A percentile compares a stretch with the other conserved stretches of the same genome.
These are phyloP conservation scores for Montipora cactus DNA, from an alignment of 64 coral and sea anemone genomes.

Conservation along the genomic window DNA sequence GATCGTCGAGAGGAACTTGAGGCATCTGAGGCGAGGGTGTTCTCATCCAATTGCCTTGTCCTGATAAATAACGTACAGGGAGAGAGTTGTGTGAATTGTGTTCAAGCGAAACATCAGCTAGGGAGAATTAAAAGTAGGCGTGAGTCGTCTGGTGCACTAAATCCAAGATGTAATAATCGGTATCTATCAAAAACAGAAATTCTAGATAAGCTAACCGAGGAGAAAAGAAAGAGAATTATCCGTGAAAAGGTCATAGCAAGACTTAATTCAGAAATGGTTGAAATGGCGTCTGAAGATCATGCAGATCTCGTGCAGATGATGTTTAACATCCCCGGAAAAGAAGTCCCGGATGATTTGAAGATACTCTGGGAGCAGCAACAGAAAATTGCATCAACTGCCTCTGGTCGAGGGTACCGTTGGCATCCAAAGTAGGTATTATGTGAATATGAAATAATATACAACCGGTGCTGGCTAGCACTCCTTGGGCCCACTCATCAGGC, in stretches of 20 bases:
- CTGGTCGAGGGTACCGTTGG: conserved; percentile 26
- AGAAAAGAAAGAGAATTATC: background rate
- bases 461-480: background rate
- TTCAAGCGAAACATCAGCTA: background rate
- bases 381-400: background rate
- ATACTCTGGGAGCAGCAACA: conserved; percentile 30
- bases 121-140: conserved; percentile 7
- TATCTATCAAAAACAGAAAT: conserved; percentile 14
- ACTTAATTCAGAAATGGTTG: background rate
- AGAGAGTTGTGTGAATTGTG: background rate
- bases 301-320: conserved; percentile 32
- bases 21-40: background rate
- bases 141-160: background rate
- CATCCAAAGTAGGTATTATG: conserved; percentile 32
- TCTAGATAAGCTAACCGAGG: background rate
- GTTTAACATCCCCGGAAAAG: background rate
- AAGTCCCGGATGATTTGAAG: conserved; percentile 21
- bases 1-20: background rate
- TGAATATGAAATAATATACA: no score
- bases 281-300: conserved; percentile 29
- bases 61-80: background rate
- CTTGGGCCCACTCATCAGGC: no score
- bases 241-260: background rate
- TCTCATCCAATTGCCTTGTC: conserved; percentile 5
- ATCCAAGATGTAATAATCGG: no score